Base-by-base conservation (phyloP, 2,888 invertebrate species). In the Tetrapedia diversipes region DNA sequence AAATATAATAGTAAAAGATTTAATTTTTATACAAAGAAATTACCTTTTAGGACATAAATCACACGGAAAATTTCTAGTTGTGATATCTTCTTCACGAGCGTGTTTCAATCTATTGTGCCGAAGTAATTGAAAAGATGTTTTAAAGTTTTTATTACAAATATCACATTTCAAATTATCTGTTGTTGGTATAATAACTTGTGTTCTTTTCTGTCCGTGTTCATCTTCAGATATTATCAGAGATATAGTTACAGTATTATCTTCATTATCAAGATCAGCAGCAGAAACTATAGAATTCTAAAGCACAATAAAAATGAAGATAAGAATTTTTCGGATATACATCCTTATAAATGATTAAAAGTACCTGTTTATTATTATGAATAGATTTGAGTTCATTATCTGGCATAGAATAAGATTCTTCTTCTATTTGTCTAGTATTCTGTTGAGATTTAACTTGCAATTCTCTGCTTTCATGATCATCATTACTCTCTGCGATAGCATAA, bases 81-180 rank as follows among this genome's bases (percentile, higher is more conserved):
- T 91, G 53, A 91, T 90, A 65, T 92, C 91, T 80, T 92, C 91
- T 80, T 92, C 91, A n/a, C 90, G 86, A 4, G 91, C 91, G 43
- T 92, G 91, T 70, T 92, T 92, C 57, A 92, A 70, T 79, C 91
- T 85, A 67, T 91, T 92, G 63, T 92, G 91, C 53, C 90, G 87
- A n/a, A 92, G 79, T 68, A 92, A 85, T 80, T 92, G 92, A 61
- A 91, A 90, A n/a, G 90, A 89, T 0, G 90, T 90, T 69, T 92
- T 92, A 71, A 94, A 94, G 0, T 87, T 89, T 81, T 92, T 93
- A n/a, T 92, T 89, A 79, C 94, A 94, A 0, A 93, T 82, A 8
- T 91, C 86, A 74, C 94, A 94, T 24, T 88, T 88, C 16, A 91
- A 90, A 32, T 89, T 92, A 69, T 91, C 91, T 10, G 90, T 85